A percentile compares a stretch with the other conserved stretches of the same genome.
Evolutionary conservation across 2,888 invertebrate species (phyloP).

Genomic region (Biston betularia): DNA sequence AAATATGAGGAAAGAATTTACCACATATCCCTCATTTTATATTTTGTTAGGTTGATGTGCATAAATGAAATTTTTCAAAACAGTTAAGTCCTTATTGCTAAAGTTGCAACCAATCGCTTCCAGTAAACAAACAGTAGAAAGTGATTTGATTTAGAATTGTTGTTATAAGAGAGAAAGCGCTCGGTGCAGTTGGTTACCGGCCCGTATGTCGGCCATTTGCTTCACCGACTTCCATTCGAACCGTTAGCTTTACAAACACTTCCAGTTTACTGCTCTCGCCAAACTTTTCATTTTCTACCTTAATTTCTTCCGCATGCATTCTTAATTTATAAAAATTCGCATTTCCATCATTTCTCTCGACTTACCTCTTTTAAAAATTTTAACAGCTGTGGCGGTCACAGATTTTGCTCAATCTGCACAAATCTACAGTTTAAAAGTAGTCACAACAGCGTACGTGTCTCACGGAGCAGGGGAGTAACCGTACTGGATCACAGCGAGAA

Average conservation of each 20-base stretch:
- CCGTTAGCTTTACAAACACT: constrained; percentile 50
- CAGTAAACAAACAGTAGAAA: constrained; percentile 54
- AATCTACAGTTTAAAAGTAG: constrained; percentile 69
- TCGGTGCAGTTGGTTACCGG: constrained; percentile 47
- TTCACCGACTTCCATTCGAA: constrained; percentile 44
- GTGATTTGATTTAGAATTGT: constrained; percentile 52
- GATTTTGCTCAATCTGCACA: constrained; percentile 53
- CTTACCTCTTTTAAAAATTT: constrained; percentile 66
- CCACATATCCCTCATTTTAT: too few species aligned
- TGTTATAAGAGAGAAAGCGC: constrained; percentile 74
- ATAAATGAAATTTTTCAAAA: too few species aligned
- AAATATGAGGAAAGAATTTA: too few species aligned
- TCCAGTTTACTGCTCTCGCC: constrained; percentile 33
- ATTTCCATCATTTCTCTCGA: constrained; percentile 43
- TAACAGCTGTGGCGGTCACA: constrained; percentile 55
- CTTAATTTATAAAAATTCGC: constrained; percentile 23
- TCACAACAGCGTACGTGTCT: constrained; percentile 64
- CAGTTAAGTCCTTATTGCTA: background rate
- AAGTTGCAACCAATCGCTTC: constrained; percentile 15
- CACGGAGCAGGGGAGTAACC: constrained; percentile 56
- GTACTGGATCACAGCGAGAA: constrained; percentile 69
- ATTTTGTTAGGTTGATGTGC: too few species aligned
- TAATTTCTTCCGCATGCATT: constrained; percentile 44
- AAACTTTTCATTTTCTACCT: constrained; percentile 35
- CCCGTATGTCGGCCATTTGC: constrained; percentile 76